Evolutionary conservation across 2,888 invertebrate species (phyloP).

Genomic region (Glyphotaelius pellucidus): DNA sequence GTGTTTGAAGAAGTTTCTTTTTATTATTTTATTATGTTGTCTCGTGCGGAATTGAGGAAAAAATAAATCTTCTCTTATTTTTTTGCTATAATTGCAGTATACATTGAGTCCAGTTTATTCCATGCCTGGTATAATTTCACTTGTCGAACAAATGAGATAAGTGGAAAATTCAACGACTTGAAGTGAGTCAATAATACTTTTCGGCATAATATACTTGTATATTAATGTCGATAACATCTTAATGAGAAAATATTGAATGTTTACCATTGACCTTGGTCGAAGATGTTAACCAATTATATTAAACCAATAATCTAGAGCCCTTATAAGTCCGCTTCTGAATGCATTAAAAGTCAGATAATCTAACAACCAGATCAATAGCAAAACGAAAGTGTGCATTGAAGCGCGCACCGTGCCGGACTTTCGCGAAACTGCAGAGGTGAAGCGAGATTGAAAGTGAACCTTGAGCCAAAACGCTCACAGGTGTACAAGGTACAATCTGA

Average conservation of each 20-base stretch:
- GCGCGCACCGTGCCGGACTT: constrained; percentile 40
- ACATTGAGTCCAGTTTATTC: too few species aligned
- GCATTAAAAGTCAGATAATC: constrained; percentile 2
- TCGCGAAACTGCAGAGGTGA: constrained; percentile 44
- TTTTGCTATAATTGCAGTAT: too few species aligned
- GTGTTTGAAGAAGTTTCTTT: too few species aligned
- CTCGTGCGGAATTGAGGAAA: too few species aligned
- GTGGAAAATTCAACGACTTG: not conserved
- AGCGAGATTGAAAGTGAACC: constrained; percentile 35
- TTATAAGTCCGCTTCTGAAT: not conserved
- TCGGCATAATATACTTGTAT: not conserved
- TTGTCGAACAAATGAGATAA: too few species aligned
- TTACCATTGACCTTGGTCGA: too few species aligned
- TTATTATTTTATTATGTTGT: too few species aligned
- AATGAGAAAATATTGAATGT: not conserved
- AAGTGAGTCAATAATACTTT: not conserved
- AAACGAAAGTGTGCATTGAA: constrained; percentile 61
- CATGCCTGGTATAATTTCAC: too few species aligned
- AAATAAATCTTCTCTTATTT: too few species aligned
- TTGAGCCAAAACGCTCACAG: constrained; percentile 29
- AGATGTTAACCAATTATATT: too few species aligned
- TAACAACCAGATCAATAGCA: constrained; percentile 6
- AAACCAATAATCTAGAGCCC: not conserved
- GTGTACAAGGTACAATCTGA: constrained; percentile 2
- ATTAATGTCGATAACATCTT: not conserved